Conservation (phyloP, 2,888 invertebrate species). For the Dinocampus coccinellae region DNA sequence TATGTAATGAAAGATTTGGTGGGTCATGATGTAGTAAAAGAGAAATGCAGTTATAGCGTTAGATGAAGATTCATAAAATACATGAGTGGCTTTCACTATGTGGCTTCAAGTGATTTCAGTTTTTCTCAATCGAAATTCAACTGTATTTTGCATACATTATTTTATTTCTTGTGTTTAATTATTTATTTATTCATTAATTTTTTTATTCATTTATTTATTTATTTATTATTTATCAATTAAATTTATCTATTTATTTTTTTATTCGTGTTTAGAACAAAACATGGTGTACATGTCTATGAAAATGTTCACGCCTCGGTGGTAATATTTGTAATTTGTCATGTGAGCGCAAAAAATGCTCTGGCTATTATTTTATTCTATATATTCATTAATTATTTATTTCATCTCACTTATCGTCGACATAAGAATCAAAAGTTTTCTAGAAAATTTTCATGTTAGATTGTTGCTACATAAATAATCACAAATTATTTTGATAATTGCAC, state of each 20-base stretch:
- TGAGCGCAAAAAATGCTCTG: slow-evolving; percentile 6
- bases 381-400: slow-evolving; percentile 20
- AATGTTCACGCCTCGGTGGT: not conserved
- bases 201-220: too few relatives aligned
- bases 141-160: too few relatives aligned
- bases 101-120: not conserved
- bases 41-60: not conserved
- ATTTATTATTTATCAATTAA: not conserved
- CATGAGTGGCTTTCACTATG: not conserved
- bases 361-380: not conserved
- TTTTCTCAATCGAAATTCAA: too few relatives aligned
- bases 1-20: not conserved
- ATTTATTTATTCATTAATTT: too few relatives aligned
- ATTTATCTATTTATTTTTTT: too few relatives aligned
- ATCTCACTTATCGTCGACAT: slow-evolving; percentile 1
- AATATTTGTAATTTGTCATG: slow-evolving; percentile 7
- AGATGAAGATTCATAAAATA: not conserved
- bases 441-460: slow-evolving; percentile 19
- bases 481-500: slow-evolving; percentile 33
- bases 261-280: not conserved
- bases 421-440: slow-evolving; percentile 15
- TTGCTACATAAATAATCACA: slow-evolving; percentile 35
- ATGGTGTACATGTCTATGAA: not conserved
- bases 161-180: too few relatives aligned
- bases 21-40: not conserved